These are phyloP conservation scores for Frankliniella intonsa DNA, from an alignment of 2,888 invertebrate genomes.

Conservation along the genomic window DNA sequence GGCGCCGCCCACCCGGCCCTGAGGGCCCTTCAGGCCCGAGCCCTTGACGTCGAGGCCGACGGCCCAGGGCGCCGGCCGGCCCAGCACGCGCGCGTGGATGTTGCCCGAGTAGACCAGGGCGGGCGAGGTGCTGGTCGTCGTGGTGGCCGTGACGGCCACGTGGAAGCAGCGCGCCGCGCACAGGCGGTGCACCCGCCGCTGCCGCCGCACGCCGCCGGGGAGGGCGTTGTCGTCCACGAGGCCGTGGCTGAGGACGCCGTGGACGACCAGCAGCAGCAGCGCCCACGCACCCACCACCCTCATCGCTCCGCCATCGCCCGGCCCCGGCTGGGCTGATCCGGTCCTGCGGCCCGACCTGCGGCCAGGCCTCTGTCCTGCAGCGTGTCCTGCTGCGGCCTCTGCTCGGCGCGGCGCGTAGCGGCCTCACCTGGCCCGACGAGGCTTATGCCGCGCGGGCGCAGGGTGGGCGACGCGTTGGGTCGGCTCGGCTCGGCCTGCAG, in stretches of 20 bases:
- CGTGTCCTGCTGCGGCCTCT: not conserved
- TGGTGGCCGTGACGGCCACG: conserved; percentile 1
- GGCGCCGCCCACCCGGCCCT: not conserved
- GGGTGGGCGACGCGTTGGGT: not conserved
- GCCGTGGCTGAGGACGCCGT: conserved; percentile 17
- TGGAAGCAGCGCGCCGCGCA: conserved; percentile 6
- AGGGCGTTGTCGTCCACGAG: not conserved
- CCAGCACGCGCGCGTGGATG: conserved; percentile 15
- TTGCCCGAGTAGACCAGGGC: not conserved
- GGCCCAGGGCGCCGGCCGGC: not conserved
- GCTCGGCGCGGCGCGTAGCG: not conserved
- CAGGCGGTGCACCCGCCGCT: conserved; percentile 8
- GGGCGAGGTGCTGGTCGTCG: not conserved
- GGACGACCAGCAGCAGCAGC: conserved; percentile 11
- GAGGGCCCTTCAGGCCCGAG: not conserved
- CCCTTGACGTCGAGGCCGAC: conserved; percentile 23
- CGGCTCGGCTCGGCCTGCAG: not conserved
- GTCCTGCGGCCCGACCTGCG: not conserved
- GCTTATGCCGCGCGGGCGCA: no score
- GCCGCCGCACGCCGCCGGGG: conserved; percentile 2
- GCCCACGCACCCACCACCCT: not conserved
- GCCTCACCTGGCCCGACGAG: no score
- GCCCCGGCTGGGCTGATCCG: not conserved
- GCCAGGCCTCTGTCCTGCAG: not conserved
- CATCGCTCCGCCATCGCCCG: not conserved